Evolutionary conservation across 2,888 invertebrate species (phyloP).

Genomic region (Perdita meconis): DNA sequence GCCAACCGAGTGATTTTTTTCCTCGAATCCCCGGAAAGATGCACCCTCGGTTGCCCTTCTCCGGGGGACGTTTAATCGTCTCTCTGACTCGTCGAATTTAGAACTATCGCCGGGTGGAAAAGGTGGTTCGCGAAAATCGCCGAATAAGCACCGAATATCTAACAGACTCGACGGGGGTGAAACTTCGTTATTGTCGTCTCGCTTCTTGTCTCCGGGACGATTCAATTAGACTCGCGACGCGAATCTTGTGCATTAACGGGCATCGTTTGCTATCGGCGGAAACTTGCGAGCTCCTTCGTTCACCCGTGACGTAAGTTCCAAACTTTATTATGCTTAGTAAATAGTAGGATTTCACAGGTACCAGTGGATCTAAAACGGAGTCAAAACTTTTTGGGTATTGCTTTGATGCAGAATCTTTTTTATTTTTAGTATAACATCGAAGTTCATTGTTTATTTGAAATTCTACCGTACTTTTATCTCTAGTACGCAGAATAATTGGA

Average conservation of each 20-base stretch:
- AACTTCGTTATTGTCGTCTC: constrained; percentile 25
- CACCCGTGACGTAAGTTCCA: not conserved
- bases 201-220: constrained; percentile 20
- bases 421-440: too few species aligned
- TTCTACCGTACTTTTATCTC: too few species aligned
- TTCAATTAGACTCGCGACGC: not conserved
- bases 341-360: too few species aligned
- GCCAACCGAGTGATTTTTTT: constrained; percentile 67
- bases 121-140: constrained; percentile 47
- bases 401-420: too few species aligned
- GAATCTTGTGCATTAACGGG: not conserved
- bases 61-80: constrained; percentile 63
- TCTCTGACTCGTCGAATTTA: constrained; percentile 62
- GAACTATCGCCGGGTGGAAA: constrained; percentile 42
- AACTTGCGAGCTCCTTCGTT: too few species aligned
- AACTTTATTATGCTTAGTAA: too few species aligned
- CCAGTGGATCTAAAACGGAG: too few species aligned
- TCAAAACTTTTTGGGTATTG: too few species aligned
- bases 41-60: constrained; percentile 21
- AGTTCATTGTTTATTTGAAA: too few species aligned
- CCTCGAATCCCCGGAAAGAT: constrained; percentile 49
- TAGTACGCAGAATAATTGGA: too few species aligned
- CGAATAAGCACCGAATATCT: constrained; percentile 48
- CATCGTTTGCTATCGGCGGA: too few species aligned
- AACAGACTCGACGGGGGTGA: constrained; percentile 13